These are phyloP conservation scores for Percina caprodes DNA, from an alignment of 2,113 vertebrate genomes.

Conservation along the genomic window DNA sequence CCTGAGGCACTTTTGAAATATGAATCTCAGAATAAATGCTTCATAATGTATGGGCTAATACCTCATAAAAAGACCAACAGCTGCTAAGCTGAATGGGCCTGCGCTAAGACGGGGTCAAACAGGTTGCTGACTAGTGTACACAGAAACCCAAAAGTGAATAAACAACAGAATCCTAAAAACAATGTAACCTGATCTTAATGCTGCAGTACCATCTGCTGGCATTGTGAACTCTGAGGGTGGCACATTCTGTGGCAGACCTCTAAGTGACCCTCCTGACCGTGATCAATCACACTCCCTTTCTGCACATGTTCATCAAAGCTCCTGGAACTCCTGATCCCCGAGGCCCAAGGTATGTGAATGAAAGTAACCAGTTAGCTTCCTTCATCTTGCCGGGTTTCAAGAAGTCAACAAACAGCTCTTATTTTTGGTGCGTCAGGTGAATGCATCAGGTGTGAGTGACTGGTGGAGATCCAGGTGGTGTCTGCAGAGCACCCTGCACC, in stretches of 20 bases:
- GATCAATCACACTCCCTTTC: conserved; percentile 69
- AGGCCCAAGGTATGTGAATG: conserved; percentile 35
- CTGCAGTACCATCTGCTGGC: conserved; percentile 71
- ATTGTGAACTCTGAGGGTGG: conserved; percentile 63
- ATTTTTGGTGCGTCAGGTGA: conserved; percentile 69
- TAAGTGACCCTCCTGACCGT: conserved; percentile 52
- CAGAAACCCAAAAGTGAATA: conserved; percentile 75
- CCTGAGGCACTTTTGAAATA: conserved; percentile 67
- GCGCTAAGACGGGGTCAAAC: conserved; percentile 62
- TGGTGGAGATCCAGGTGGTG: conserved; percentile 74
- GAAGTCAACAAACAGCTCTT: conserved; percentile 41
- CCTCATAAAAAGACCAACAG: conserved; percentile 76
- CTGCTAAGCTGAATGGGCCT: conserved; percentile 65
- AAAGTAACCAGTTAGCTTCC: conserved; percentile 16
- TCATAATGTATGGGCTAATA: conserved; percentile 59
- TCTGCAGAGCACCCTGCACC: conserved; percentile 76
- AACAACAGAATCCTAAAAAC: conserved; percentile 77
- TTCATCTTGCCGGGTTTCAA: background rate
- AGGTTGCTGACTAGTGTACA: conserved; percentile 71
- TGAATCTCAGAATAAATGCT: conserved; percentile 74
- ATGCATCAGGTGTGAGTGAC: conserved; percentile 71
- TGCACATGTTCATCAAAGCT: conserved; percentile 59
- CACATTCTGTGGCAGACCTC: conserved; percentile 39
- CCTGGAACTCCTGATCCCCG: conserved; percentile 35
- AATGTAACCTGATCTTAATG: conserved; percentile 68